Percentiles rank a stretch among this genome's conserved stretches.
These are phyloP conservation scores for Melanaphis sacchari DNA, from an alignment of 1,140 invertebrate genomes.

Conservation along the genomic window DNA sequence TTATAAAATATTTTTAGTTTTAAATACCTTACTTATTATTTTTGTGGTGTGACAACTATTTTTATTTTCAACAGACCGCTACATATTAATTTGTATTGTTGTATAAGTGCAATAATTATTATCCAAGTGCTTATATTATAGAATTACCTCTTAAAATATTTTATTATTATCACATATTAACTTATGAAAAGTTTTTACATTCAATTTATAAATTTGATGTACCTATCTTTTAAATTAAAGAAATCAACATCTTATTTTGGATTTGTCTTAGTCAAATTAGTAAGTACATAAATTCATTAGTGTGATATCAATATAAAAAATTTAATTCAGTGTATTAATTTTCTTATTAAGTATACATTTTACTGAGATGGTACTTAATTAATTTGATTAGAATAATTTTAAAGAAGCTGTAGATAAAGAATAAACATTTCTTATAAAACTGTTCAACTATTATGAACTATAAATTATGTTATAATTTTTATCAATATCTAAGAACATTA, in stretches of 20 bases:
- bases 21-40: not conserved
- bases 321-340: not conserved
- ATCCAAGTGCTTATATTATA: not conserved
- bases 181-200: not conserved
- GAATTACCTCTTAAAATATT: not conserved
- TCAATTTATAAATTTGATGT: not conserved
- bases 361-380: not conserved
- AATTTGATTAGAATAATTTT: not conserved
- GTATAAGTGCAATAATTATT: not conserved
- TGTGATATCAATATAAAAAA: not conserved
- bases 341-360: not conserved
- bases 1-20: not conserved
- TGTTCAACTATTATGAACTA: no score
- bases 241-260: not conserved
- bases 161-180: not conserved
- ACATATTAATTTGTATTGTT: not conserved
- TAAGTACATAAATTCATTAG: not conserved
- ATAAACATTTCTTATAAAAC: not conserved
- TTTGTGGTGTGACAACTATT: not conserved
- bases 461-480: no score
- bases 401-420: not conserved
- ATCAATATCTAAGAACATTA: no score
- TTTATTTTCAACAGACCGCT: not conserved
- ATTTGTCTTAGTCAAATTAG: not conserved
- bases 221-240: no score